A percentile compares a stretch with the other conserved stretches of the same genome.
phyloP scores from a whole-genome alignment of 2,113 vertebrate genomes.

The Paramormyrops kingsleyae region DNA sequence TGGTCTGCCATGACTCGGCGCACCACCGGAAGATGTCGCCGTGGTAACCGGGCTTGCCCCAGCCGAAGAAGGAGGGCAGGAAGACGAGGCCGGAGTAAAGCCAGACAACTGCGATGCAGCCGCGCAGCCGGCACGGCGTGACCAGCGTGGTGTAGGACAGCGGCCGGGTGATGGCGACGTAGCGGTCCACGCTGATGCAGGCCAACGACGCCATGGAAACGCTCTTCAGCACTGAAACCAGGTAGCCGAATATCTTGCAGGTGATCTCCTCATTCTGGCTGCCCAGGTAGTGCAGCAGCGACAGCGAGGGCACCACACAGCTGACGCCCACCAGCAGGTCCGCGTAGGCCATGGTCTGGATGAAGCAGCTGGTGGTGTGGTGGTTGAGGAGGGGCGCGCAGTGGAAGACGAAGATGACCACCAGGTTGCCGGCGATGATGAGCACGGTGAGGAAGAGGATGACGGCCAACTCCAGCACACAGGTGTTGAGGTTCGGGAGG shows the following conservation, averaged over 20 bases:
- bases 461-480: constrained; percentile 78
- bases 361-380: constrained; percentile 89
- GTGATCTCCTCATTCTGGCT: constrained; percentile 71
- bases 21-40: constrained; percentile 85
- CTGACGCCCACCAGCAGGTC: constrained; percentile 85
- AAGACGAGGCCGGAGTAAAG: constrained; percentile 78
- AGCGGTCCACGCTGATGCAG: constrained; percentile 71
- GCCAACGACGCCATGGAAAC: constrained; percentile 87
- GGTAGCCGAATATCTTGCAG: constrained; percentile 78
- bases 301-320: constrained; percentile 82
- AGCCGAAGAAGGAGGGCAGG: constrained; percentile 76
- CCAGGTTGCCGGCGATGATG: constrained; percentile 82
- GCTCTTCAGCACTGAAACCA: constrained; percentile 84
- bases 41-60: constrained; percentile 48
- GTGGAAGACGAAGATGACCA: constrained; percentile 89
- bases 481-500: constrained; percentile 71
- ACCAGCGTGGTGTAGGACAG: constrained; percentile 79
- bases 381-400: constrained; percentile 85
- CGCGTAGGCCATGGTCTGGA: constrained; percentile 90
- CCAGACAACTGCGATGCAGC: constrained; percentile 79
- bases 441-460: constrained; percentile 83
- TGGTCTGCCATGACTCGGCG: constrained; percentile 72
- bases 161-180: constrained; percentile 64
- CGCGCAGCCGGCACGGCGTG: constrained; percentile 77
- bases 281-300: constrained; percentile 70